Conservation (phyloP, 2,113 vertebrate genomes). For the Bos indicus region DNA sequence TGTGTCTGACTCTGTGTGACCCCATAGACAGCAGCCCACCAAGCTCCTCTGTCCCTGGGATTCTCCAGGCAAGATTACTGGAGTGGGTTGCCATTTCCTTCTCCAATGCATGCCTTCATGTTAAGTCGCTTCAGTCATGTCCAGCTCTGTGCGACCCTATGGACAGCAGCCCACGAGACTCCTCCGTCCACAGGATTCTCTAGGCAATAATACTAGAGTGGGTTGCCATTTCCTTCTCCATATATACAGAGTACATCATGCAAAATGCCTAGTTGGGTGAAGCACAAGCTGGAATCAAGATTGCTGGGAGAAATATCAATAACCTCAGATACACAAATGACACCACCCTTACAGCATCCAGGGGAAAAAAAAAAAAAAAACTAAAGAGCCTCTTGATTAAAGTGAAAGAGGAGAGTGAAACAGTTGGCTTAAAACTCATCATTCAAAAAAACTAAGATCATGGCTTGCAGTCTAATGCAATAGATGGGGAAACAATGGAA, state of each 20-base stretch:
- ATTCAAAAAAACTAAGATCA: not conserved
- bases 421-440: not conserved
- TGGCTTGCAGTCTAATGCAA: not conserved
- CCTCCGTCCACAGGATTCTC: not conserved
- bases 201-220: not conserved
- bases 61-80: not conserved
- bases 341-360: not conserved
- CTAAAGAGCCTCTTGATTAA: not conserved
- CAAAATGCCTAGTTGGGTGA: not conserved
- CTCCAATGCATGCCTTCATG: not conserved
- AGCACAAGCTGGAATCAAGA: not conserved
- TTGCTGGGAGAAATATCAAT: not conserved
- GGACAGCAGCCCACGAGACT: not conserved
- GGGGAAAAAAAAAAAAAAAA: no score
- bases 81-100: not conserved
- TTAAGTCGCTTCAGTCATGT: not conserved
- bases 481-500: not conserved
- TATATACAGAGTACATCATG: not conserved
- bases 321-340: not conserved
- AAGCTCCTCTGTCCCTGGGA: not conserved
- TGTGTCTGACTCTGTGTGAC: rapidly evolving
- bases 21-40: not conserved
- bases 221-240: not conserved
- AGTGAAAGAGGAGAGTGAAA: not conserved
- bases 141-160: not conserved